These are phyloP conservation scores for Lucilia cuprina DNA, from an alignment of 1,140 invertebrate genomes.

Conservation along the genomic window DNA sequence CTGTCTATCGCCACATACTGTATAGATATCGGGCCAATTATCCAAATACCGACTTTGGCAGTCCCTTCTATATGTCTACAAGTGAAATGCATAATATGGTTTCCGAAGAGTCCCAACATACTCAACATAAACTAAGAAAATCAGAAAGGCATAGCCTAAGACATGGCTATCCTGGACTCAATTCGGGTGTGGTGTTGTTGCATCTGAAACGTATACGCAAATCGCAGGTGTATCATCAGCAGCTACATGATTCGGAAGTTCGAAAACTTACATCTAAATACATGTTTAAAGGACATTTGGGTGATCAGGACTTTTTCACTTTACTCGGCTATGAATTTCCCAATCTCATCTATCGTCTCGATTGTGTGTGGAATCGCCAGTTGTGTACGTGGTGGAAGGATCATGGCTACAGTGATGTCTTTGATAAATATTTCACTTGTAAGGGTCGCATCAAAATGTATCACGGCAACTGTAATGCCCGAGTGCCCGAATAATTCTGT, in stretches of 20 bases:
- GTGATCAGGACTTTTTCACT: slow-evolving; percentile 89
- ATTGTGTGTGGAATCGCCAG: slow-evolving; percentile 86
- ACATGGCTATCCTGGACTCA: slow-evolving; percentile 77
- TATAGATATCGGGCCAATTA: slow-evolving; percentile 72
- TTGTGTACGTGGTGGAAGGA: slow-evolving; percentile 85
- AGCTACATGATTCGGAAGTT: slow-evolving; percentile 68
- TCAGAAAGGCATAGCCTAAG: slow-evolving; percentile 10
- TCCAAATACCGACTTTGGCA: slow-evolving; percentile 69
- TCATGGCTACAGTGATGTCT: slow-evolving; percentile 79
- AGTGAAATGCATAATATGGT: slow-evolving; percentile 18
- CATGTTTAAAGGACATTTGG: slow-evolving; percentile 78
- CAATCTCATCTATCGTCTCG: slow-evolving; percentile 76
- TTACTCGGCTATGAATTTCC: slow-evolving; percentile 75
- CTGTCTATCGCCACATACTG: slow-evolving; percentile 82
- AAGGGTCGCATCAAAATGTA: slow-evolving; percentile 75
- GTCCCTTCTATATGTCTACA: slow-evolving; percentile 54
- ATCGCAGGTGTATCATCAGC: slow-evolving; percentile 68
- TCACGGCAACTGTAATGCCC: slow-evolving; percentile 87
- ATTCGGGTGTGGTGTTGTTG: slow-evolving; percentile 82
- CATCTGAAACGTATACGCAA: slow-evolving; percentile 74
- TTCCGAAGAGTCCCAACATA: slow-evolving; percentile 6
- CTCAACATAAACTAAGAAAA: slow-evolving; percentile 25
- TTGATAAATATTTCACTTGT: slow-evolving; percentile 79
- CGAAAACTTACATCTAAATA: slow-evolving; percentile 73
- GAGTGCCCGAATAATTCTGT: slow-evolving; percentile 68